A percentile compares a stretch with the other conserved stretches of the same genome.
Evolutionary conservation across 92 coral and sea anemone species (phyloP).

Genomic region (Hydrozoanthus gracilis): DNA sequence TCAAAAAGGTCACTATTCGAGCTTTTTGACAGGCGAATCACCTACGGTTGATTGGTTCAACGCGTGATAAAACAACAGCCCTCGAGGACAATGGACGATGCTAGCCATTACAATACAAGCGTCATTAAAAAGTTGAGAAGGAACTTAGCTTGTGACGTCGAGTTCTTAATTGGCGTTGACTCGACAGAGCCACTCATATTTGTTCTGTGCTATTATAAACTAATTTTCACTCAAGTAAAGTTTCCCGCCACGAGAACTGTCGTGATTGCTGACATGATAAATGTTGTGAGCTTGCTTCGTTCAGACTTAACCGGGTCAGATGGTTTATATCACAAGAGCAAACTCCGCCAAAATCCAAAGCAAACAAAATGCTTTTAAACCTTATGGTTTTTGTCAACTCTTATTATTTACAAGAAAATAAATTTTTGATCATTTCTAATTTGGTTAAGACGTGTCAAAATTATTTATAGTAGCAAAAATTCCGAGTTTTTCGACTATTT

Average conservation of each 20-base stretch:
- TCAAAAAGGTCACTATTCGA: constrained; percentile 69
- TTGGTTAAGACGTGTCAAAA: not conserved
- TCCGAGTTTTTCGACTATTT: not conserved
- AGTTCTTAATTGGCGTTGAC: constrained; percentile 29
- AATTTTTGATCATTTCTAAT: too few species aligned
- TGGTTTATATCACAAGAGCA: not conserved
- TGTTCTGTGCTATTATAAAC: constrained; percentile 42
- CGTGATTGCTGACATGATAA: not conserved
- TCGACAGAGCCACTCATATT: constrained; percentile 15
- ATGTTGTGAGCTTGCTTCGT: constrained; percentile 1
- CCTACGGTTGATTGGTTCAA: constrained; percentile 74
- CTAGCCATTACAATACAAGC: constrained; percentile 59
- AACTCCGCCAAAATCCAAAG: not conserved
- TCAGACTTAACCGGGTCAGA: not conserved
- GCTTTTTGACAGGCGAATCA: constrained; percentile 66
- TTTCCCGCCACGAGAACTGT: constrained; percentile 29
- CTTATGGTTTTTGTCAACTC: constrained; percentile 27
- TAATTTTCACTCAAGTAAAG: constrained; percentile 38
- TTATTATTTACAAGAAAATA: not conserved
- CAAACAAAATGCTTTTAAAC: constrained; percentile 19
- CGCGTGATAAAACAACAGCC: constrained; percentile 62
- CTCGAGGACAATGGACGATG: constrained; percentile 35
- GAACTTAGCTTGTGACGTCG: constrained; percentile 60
- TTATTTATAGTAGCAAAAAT: not conserved
- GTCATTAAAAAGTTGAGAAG: constrained; percentile 73